Evolutionary conservation across 2,113 vertebrate species (phyloP).

Genomic region (Pao palembangensis): DNA sequence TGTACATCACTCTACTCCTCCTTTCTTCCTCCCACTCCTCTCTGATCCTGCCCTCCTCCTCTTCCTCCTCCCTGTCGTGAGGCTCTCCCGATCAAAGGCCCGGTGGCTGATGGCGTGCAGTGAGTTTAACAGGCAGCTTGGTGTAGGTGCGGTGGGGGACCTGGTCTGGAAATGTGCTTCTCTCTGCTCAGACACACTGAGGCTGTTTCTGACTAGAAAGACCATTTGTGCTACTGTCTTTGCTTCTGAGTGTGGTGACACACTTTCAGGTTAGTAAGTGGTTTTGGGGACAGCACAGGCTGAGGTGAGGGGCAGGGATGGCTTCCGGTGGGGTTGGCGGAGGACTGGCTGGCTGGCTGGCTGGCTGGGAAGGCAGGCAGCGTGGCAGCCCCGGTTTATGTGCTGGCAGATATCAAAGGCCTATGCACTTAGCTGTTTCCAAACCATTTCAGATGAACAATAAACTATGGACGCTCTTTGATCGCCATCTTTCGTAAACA

Average conservation of each 20-base stretch:
- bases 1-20: slow-evolving; percentile 61
- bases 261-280: slow-evolving; percentile 38
- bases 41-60: slow-evolving; percentile 51
- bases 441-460: slow-evolving; percentile 75
- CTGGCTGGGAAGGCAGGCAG: slow-evolving; percentile 40
- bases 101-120: slow-evolving; percentile 50
- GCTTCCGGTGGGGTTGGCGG: slow-evolving; percentile 30
- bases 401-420: slow-evolving; percentile 66
- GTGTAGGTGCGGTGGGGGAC: slow-evolving; percentile 38
- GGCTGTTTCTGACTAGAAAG: slow-evolving; percentile 7
- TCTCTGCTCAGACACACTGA: slow-evolving; percentile 17
- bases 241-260: slow-evolving; percentile 41
- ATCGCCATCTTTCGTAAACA: slow-evolving; percentile 56
- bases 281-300: slow-evolving; percentile 1
- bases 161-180: slow-evolving; percentile 21
- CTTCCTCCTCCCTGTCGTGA: slow-evolving; percentile 43
- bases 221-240: slow-evolving; percentile 19
- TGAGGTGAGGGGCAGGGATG: slow-evolving; percentile 36
- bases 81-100: slow-evolving; percentile 65
- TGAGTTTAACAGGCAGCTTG: slow-evolving; percentile 43
- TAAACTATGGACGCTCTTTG: slow-evolving; percentile 67
- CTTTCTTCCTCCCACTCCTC: slow-evolving; percentile 42
- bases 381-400: slow-evolving; percentile 66
- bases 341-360: slow-evolving; percentile 17
- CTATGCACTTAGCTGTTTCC: slow-evolving; percentile 69